phyloP scores from a whole-genome alignment of 2,797 vertebrate species.

The Falco cherrug region DNA sequence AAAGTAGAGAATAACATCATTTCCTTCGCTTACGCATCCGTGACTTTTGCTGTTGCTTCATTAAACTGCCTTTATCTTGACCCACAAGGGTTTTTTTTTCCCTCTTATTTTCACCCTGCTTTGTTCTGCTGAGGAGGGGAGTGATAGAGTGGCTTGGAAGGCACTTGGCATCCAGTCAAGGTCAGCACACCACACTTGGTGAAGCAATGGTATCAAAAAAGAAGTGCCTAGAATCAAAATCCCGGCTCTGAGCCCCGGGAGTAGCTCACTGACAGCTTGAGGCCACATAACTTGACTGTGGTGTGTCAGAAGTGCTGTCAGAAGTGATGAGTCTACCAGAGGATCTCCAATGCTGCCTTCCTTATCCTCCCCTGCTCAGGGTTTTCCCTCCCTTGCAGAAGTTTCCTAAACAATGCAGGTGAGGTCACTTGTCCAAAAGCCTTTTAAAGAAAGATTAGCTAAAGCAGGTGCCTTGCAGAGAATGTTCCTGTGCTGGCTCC shows the following conservation, averaged over 20 bases:
- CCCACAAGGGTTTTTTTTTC: too few relatives aligned
- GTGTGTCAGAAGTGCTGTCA: background rate
- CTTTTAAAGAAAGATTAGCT: background rate
- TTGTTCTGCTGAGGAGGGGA: too few relatives aligned
- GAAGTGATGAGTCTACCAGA: background rate
- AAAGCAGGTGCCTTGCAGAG: background rate
- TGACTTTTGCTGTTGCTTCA: too few relatives aligned
- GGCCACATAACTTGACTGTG: background rate
- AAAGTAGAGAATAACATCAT: too few relatives aligned
- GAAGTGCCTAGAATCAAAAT: background rate
- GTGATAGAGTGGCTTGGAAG: too few relatives aligned
- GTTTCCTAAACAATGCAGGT: background rate
- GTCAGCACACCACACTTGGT: background rate
- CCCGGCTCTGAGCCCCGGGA: background rate
- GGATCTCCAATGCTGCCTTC: background rate
- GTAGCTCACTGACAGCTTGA: background rate
- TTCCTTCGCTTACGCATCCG: too few relatives aligned
- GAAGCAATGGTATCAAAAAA: background rate
- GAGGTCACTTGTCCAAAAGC: background rate
- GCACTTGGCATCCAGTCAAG: too few relatives aligned
- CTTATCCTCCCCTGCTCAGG: background rate
- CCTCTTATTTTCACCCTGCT: too few relatives aligned
- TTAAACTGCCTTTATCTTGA: too few relatives aligned
- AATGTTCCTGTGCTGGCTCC: rapidly evolving
- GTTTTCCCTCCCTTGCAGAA: background rate